A percentile compares a stretch with the other conserved stretches of the same genome.
phyloP scores from a whole-genome alignment of 2,888 invertebrate genomes.

The Mylabris sibirica region DNA sequence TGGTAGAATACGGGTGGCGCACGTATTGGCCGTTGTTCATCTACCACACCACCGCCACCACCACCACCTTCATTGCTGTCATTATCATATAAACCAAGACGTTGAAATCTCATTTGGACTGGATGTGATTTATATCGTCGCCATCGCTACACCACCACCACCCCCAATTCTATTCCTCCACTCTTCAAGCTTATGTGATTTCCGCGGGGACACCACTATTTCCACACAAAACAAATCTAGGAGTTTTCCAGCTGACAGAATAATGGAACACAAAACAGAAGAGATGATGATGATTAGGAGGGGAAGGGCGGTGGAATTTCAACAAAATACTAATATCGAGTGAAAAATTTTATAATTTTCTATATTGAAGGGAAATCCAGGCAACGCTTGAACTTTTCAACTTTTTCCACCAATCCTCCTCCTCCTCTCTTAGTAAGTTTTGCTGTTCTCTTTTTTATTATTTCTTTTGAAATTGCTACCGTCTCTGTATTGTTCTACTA shows the following conservation, averaged over 20 bases:
- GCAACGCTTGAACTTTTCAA: not conserved
- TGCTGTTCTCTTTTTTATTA: not conserved
- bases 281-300: no score
- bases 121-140: conserved; percentile 35
- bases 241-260: conserved; percentile 14
- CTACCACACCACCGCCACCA: not conserved
- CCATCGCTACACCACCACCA: conserved; percentile 24
- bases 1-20: conserved; percentile 13
- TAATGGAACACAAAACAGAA: not conserved
- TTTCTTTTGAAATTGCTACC: not conserved
- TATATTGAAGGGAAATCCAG: not conserved
- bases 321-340: not conserved
- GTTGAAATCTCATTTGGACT: conserved; percentile 38
- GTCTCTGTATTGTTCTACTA: not conserved
- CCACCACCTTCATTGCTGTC: conserved; percentile 3
- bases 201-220: conserved; percentile 32
- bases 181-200: conserved; percentile 33
- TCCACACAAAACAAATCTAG: conserved; percentile 29
- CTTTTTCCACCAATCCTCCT: no score
- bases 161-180: conserved; percentile 29
- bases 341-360: not conserved
- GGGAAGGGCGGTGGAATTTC: conserved; percentile 15
- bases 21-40: conserved; percentile 32
- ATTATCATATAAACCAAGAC: conserved; percentile 25
- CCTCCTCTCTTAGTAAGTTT: no score